Base-by-base conservation (phyloP, 2,797 vertebrate species). In the Chaetophractus vellerosus region DNA sequence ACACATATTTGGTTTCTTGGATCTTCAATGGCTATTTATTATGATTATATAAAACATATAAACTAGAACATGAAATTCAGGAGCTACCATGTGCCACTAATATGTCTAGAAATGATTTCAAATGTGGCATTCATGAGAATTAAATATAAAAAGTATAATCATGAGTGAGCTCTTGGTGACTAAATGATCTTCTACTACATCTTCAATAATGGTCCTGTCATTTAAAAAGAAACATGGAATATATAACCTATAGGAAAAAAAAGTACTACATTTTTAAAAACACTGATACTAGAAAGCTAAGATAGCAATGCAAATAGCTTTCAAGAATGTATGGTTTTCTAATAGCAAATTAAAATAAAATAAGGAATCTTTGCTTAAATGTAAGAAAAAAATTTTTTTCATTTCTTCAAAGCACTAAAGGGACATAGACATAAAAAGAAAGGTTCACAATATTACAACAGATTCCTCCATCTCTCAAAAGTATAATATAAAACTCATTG, bases 351-450 rank as follows among this genome's bases (percentile, higher is more conserved):
- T 24, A 55, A 80, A 21, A 57, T 16, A 72, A 75, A 55, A 61
- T n/a, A 48, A n/a, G 31, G 31, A 50, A 80, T 6, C 15, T 79
- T 12, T 85, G 2, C 74, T 93, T 80, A 89, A 18, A 87, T 24
- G 45, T 33, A 33, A 84, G 6, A 82, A 79, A 86, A 93, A 75
- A 85, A 79, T 85, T 64, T 26, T 45, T 90, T 88, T 59, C 61
- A 66, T 59, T 88, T 52, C 41, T 50, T 93, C 15, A 91, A 91
- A 90, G 79, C 48, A 90, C 41, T 72, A 88, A 64, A 28, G 36
- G 9, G 9, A 79, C 38, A 89, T 19, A 85, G 95, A 64, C 81
- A 38, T 15, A 79, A 63, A 85, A 83, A 88, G 23, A 52, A 89
- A 82, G 24, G 41, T 69, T 84, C 8, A 64, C 23, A 91, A 74